phyloP scores from a whole-genome alignment of 2,888 invertebrate species.

The Cecidostiba fungosa region DNA sequence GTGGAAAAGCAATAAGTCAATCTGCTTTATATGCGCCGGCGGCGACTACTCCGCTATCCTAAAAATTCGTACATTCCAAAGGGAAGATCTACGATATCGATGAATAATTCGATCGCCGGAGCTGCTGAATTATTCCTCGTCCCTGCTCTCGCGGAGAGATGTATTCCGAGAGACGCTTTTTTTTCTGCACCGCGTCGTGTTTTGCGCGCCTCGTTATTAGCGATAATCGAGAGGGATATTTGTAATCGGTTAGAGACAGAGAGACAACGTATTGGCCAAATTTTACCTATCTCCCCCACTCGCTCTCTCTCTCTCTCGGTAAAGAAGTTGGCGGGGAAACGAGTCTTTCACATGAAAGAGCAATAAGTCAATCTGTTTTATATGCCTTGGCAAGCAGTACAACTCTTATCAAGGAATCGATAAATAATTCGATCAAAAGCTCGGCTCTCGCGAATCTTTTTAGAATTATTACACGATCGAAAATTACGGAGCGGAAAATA shows the following conservation, averaged over 20 bases:
- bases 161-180: too few species aligned
- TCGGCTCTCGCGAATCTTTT: conserved; percentile 38
- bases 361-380: conserved; percentile 65
- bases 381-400: conserved; percentile 62
- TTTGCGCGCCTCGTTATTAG: conserved; percentile 34
- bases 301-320: background rate
- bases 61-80: conserved; percentile 48
- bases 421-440: conserved; percentile 65
- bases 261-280: conserved; percentile 54
- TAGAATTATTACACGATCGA: conserved; percentile 37
- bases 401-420: conserved; percentile 62
- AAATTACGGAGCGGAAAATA: too few species aligned
- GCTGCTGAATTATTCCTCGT: conserved; percentile 59
- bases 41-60: conserved; percentile 28
- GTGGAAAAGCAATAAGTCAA: conserved; percentile 64
- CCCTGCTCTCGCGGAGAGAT: conserved; percentile 16
- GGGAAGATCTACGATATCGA: conserved; percentile 56
- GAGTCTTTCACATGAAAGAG: conserved; percentile 65
- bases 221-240: conserved; percentile 43
- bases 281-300: conserved; percentile 5
- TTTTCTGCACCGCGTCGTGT: too few species aligned
- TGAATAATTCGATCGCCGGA: conserved; percentile 62
- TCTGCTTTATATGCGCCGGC: conserved; percentile 61
- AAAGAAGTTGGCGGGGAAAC: conserved; percentile 60
- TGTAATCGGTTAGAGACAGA: conserved; percentile 13